Conservation (phyloP, 1,140 invertebrate species). For the Pachyrhynchus sulphureomaculatus region DNA sequence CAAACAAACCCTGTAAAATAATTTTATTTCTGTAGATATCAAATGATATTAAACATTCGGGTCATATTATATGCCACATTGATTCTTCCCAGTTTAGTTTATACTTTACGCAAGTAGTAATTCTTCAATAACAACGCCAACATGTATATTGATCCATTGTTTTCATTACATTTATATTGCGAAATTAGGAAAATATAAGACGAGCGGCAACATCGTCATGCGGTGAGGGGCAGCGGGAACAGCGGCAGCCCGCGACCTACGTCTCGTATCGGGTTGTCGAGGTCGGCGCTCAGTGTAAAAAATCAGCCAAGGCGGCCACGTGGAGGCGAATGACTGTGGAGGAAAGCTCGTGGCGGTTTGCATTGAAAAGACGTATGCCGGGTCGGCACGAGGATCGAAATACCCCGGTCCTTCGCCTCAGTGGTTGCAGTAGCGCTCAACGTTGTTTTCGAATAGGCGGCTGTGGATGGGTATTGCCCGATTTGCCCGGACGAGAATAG, state of each 20-base stretch:
- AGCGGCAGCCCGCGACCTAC: conserved; percentile 46
- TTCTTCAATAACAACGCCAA: too few relatives aligned
- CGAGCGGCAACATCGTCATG: conserved; percentile 12
- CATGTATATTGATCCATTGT: too few relatives aligned
- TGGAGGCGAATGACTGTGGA: conserved; percentile 52
- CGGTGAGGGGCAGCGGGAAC: conserved; percentile 14
- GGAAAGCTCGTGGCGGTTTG: conserved; percentile 38
- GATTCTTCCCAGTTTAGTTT: too few relatives aligned
- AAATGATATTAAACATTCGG: too few relatives aligned
- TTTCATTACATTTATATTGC: not conserved
- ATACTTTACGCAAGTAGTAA: too few relatives aligned
- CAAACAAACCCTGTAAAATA: too few relatives aligned
- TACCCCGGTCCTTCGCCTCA: conserved; percentile 42
- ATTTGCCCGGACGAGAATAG: conserved; percentile 11
- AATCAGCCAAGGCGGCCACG: conserved; percentile 47
- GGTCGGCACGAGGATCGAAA: conserved; percentile 28
- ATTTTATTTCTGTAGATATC: too few relatives aligned
- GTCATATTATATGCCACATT: too few relatives aligned
- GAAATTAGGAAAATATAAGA: not conserved
- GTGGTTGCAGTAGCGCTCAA: conserved; percentile 34
- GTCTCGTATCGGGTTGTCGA: conserved; percentile 52
- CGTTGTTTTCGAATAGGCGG: conserved; percentile 24
- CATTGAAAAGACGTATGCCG: conserved; percentile 28
- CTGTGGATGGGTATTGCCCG: conserved; percentile 7
- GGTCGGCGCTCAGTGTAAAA: conserved; percentile 53